phyloP scores from a whole-genome alignment of 2,797 vertebrate species.

The Anableps anableps region DNA sequence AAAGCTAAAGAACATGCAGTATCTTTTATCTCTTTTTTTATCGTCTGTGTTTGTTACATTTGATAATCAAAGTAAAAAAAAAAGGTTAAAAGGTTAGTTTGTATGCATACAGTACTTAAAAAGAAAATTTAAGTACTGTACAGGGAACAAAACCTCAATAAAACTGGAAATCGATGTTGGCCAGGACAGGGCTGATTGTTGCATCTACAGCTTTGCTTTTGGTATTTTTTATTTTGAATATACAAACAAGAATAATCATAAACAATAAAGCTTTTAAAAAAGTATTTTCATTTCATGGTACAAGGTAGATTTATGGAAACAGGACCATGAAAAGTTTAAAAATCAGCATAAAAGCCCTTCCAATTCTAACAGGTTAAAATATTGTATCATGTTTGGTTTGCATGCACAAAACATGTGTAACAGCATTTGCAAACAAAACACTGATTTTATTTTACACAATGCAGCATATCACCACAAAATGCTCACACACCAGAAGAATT shows the following conservation, averaged over 20 bases:
- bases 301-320: not conserved
- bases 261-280: not conserved
- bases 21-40: not conserved
- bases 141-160: not conserved
- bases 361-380: not conserved
- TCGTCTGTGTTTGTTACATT: not conserved
- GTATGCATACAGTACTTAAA: not conserved
- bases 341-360: not conserved
- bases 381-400: slow-evolving; percentile 1
- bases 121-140: not conserved
- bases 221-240: not conserved
- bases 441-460: not conserved
- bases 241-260: not conserved
- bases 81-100: not conserved
- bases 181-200: not conserved
- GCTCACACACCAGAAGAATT: not conserved
- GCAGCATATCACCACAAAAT: slow-evolving; percentile 2
- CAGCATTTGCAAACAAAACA: slow-evolving; percentile 1
- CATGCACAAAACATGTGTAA: not conserved
- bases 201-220: not conserved
- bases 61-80: not conserved
- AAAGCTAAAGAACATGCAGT: not conserved
- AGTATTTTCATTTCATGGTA: not conserved
- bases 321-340: not conserved
- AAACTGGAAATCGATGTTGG: not conserved